Evolutionary conservation across 2,888 invertebrate species (phyloP).

Genomic region (Allacma fusca): DNA sequence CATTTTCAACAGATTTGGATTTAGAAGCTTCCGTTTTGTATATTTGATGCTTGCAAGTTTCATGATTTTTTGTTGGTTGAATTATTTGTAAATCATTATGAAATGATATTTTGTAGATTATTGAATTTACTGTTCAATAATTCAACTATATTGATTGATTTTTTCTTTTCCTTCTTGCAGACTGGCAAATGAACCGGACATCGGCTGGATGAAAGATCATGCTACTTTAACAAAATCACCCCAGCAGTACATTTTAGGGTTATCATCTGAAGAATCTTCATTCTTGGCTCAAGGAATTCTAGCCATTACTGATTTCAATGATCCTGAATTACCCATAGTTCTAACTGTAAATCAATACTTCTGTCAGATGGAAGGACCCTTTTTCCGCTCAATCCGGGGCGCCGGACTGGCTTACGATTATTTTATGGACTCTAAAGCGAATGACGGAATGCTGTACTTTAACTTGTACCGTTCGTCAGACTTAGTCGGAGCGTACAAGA

Average conservation of each 20-base stretch:
- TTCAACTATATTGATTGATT: no score
- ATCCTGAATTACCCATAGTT: conserved; percentile 76
- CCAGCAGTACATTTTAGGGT: conserved; percentile 72
- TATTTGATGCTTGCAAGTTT: no score
- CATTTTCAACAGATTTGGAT: no score
- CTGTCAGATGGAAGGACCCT: conserved; percentile 86
- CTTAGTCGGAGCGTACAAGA: conserved; percentile 79
- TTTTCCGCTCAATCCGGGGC: conserved; percentile 88
- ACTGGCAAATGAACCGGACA: conserved; percentile 56
- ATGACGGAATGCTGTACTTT: conserved; percentile 77
- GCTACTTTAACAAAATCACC: conserved; percentile 46
- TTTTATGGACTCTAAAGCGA: conserved; percentile 70
- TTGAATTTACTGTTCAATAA: no score
- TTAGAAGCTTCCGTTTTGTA: no score
- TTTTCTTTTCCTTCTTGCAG: no score
- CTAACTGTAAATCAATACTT: conserved; percentile 85
- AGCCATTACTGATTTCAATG: conserved; percentile 72
- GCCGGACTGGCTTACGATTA: conserved; percentile 85
- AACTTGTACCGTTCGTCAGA: conserved; percentile 80
- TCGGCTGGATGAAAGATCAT: conserved; percentile 53
- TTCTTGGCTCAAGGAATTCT: conserved; percentile 75
- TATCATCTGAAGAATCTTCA: conserved; percentile 83
- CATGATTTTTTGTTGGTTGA: no score
- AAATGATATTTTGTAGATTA: no score
- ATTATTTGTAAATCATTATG: no score